Base-by-base conservation (phyloP, 2,888 invertebrate species). In the Watsonalla binaria region DNA sequence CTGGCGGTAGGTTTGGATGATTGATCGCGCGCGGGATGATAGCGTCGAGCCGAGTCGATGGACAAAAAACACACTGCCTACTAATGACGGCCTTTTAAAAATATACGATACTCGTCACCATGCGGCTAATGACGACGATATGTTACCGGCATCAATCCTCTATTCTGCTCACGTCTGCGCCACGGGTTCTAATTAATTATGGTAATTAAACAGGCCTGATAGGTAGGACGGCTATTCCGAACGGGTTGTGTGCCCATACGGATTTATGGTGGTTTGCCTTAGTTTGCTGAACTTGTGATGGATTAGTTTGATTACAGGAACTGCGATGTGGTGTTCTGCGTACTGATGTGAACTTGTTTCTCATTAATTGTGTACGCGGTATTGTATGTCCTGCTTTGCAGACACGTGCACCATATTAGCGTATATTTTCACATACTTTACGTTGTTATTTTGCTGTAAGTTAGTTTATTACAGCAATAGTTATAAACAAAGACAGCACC, bases 131-230 rank as follows among this genome's bases (percentile, higher is more conserved):
- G 85, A 78, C 81, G 70, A 81, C 84, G 78, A 88, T 88, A 86
- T 83, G 86, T 89, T 81, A 81, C 84, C 72, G 68, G 71, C 86
- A 88, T 88, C 86, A 86, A 86, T 89, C 86, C 73, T 81, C 87
- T 69, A 88, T 90, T 89, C 89, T 86, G 70, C 70, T 71, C 84
- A 80, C 82, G 87, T 85, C 87, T 80, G 77, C 79, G 78, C 81
- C 67, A 72, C 80, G 82, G 81, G 83, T 80, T 85, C 86, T 84
- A 85, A 90, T 90, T 90, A 88, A 89, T 90, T 90, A 87, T 84
- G 82, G 84, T 84, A 89, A 90, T 90, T 90, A 87, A 86, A 84
- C 85, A 82, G 71, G 42, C 68, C 74, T 72, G 76, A 80, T 80
- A 74, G 76, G 75, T 76, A 72, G 61, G 67, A 62, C 63, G 63